phyloP scores from a whole-genome alignment of 1,140 invertebrate species.

The Drosophila parvula region DNA sequence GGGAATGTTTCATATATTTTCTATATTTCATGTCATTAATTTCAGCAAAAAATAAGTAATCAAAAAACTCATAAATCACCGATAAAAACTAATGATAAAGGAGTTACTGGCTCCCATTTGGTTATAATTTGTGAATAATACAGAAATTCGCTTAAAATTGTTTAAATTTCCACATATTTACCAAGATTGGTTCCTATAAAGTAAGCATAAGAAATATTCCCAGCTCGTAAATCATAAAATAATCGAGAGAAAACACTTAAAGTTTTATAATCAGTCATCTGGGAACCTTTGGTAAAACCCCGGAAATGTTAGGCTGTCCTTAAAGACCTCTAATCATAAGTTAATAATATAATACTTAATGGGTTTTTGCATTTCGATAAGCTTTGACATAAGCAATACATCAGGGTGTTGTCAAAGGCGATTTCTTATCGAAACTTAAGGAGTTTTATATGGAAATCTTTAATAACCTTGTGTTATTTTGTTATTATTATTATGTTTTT shows the following conservation, averaged over 20 bases:
- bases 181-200: not conserved
- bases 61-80: not conserved
- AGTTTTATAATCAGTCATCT: not conserved
- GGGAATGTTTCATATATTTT: not conserved
- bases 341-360: constrained; percentile 13
- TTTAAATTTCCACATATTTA: not conserved
- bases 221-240: not conserved
- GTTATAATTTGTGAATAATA: not conserved
- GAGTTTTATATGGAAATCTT: not conserved
- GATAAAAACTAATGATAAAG: not conserved
- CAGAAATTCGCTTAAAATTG: not conserved
- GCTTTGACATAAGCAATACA: constrained; percentile 8
- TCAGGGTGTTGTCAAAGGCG: not conserved
- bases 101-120: too few species aligned
- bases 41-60: not conserved
- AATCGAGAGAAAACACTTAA: not conserved
- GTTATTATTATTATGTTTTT: not conserved
- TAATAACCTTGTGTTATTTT: not conserved
- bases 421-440: constrained; percentile 22
- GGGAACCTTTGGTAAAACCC: constrained; percentile 1
- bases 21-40: not conserved
- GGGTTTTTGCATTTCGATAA: constrained; percentile 26
- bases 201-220: not conserved
- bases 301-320: constrained; percentile 2
- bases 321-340: not conserved